Evolutionary conservation across 2,113 vertebrate genomes (phyloP), one percentile per base, ranked within the genome.

Genomic region (Cololabis saira): DNA sequence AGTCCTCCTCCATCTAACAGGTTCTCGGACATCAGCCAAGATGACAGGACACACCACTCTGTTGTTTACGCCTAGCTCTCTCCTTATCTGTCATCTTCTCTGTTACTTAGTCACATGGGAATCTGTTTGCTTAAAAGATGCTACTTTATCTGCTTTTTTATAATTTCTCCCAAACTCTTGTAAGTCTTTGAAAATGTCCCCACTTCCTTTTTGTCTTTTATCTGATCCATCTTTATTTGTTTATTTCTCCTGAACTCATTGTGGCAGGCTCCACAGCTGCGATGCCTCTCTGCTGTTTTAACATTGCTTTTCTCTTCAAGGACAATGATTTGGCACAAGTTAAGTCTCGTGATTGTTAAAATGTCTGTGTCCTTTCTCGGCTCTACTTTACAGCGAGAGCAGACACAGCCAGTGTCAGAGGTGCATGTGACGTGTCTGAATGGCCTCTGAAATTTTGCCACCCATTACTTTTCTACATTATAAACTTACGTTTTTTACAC

Each of bases 41-140:
- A 71, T 54, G 62, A 63, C 56, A 41, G 71, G 52, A 77, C 87
- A 86, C 87, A 59, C 78, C 83, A 75, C 78, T 67, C 50, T 65
- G 49, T 41, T 66, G 76, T 81, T 83, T 76, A 70, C 67, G 62
- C 60, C 15, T 51, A 63, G 59, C 74, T 71, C 72, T 60, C 60
- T 15, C 51, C 44, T 43, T 24, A 59, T 78, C 68, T 1, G 0
- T 53, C 18, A 21, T 19, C 15, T 41, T 62, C 22, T 80, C 54
- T 51, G 2, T 19, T 18, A 4, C 45, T n/a, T 16, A 27, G 68
- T 53, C 33, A 0, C 41, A 53, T 59, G 13, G 6, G 42, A 5
- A n/a, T 52, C 21, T 54, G 3, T 71, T 16, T 41, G 6, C 8
- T 27, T 40, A 17, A 17, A 55, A 47, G 41, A 56, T 12, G 3